Evolutionary conservation across 2,113 vertebrate genomes (phyloP).

Genomic region (Smithornis capensis): DNA sequence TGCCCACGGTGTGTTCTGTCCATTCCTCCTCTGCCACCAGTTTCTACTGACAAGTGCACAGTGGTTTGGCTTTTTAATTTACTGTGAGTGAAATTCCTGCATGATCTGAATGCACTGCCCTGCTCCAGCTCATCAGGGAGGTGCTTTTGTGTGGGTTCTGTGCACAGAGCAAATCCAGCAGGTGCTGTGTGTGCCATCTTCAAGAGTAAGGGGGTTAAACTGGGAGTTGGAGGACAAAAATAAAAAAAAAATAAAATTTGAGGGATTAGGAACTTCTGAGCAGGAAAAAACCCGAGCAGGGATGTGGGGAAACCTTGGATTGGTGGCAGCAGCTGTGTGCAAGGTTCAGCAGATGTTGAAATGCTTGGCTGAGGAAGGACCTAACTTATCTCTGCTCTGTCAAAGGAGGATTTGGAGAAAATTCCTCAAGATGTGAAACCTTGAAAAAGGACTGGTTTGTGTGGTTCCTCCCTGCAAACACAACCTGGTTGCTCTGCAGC

Average conservation of each 20-base stretch:
- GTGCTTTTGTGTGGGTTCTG: not conserved
- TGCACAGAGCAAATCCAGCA: not conserved
- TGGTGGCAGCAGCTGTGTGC: not conserved
- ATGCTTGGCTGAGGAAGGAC: not conserved
- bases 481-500: not conserved
- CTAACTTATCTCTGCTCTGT: not conserved
- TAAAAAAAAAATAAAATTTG: not conserved
- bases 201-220: not conserved
- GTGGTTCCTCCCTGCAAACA: not conserved
- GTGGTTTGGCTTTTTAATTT: not conserved
- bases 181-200: not conserved
- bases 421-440: not conserved
- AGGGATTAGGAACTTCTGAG: not conserved
- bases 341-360: not conserved
- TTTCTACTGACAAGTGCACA: not conserved
- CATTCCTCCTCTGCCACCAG: not conserved
- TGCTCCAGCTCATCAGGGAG: accelerated
- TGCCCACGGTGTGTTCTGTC: not conserved
- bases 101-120: not conserved
- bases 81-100: not conserved
- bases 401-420: not conserved
- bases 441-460: not conserved
- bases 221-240: not conserved
- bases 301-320: not conserved
- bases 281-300: not conserved